These are phyloP conservation scores for crab-eating macaque (Macaca fascicularis) DNA, from an alignment of 2,113 vertebrate species.

Conservation along the genomic window DNA sequence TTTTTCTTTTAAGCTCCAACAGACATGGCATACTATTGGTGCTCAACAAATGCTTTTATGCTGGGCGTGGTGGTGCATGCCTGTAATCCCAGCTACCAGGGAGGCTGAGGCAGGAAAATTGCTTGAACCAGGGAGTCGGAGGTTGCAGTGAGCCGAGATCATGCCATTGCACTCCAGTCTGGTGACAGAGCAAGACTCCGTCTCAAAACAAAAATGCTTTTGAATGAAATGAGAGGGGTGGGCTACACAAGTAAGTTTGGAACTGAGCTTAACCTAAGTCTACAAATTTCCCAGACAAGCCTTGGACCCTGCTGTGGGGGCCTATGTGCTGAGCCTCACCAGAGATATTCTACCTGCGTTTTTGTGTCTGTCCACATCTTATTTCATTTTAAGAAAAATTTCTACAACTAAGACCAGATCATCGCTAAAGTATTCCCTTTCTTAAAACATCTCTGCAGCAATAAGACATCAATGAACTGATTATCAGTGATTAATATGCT, in stretches of 20 bases:
- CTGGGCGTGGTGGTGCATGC: too few relatives aligned
- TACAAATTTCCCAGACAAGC: background rate
- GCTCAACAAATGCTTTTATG: background rate
- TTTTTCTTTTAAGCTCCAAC: background rate
- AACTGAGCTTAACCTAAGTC: background rate
- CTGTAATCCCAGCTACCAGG: too few relatives aligned
- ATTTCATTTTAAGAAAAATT: background rate
- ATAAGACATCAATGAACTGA: background rate
- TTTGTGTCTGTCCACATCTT: background rate
- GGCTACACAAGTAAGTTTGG: background rate
- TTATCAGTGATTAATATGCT: background rate
- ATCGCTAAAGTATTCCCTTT: background rate
- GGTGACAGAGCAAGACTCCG: too few relatives aligned
- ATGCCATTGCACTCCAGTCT: too few relatives aligned
- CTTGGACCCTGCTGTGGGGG: fast-evolving
- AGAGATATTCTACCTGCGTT: background rate
- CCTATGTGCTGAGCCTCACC: background rate
- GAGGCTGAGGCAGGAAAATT: too few relatives aligned
- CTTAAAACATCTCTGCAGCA: background rate
- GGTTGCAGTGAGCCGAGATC: too few relatives aligned
- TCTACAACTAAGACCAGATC: background rate
- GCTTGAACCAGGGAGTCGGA: too few relatives aligned
- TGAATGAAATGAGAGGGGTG: background rate
- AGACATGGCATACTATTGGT: background rate
- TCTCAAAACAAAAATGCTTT: too few relatives aligned